A percentile compares a stretch with the other conserved stretches of the same genome.
Evolutionary conservation across 2,888 invertebrate species (phyloP).

Genomic region (Himalopsyche anomala): DNA sequence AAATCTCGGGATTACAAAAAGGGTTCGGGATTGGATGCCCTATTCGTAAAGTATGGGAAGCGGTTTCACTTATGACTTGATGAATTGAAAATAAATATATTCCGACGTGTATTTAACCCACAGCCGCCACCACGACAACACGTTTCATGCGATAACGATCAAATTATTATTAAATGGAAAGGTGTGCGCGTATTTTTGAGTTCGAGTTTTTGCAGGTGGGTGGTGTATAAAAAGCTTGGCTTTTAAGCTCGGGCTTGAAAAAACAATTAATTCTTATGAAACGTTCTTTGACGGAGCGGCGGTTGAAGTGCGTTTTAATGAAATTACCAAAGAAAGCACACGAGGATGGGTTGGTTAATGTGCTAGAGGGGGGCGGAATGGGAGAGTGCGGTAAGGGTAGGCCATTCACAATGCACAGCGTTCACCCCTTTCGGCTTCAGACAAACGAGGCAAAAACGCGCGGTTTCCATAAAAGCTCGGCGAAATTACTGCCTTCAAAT

Average conservation of each 20-base stretch:
- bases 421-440: constrained; percentile 37
- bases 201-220: constrained; percentile 7
- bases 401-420: background rate
- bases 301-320: constrained; percentile 56
- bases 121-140: too few species aligned
- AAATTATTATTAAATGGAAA: background rate
- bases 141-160: too few species aligned
- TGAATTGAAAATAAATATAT: too few species aligned
- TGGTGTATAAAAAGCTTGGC: background rate
- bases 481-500: constrained; percentile 37
- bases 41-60: too few species aligned
- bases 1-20: too few species aligned
- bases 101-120: too few species aligned
- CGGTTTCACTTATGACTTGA: too few species aligned
- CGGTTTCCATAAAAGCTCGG: constrained; percentile 36
- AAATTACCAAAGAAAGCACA: constrained; percentile 57
- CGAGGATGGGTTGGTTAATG: constrained; percentile 32
- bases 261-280: constrained; percentile 57
- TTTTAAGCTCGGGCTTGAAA: constrained; percentile 45
- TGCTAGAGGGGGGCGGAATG: background rate
- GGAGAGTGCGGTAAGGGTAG: constrained; percentile 17
- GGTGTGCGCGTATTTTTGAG: background rate
- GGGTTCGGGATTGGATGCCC: too few species aligned
- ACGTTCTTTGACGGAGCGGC: constrained; percentile 51
- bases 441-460: constrained; percentile 44